Base-by-base conservation (phyloP, 1,140 invertebrate species). In the Lethrus apterus region DNA sequence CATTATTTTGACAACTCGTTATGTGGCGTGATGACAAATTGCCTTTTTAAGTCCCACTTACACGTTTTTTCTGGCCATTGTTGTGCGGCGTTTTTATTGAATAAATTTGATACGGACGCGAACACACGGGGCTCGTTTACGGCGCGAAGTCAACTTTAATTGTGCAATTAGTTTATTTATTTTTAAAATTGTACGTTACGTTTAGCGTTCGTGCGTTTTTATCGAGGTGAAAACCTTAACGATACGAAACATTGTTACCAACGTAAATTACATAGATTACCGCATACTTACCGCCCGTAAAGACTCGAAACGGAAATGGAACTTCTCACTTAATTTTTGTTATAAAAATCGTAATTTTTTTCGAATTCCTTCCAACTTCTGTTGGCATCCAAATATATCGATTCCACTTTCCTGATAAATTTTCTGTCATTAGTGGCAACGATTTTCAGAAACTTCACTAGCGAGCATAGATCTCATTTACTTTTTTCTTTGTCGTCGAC, bases 1-100 rank as follows among this genome's bases (percentile, higher is more conserved):
- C 20, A 21, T 21, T 38, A 38, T 38, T 38, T 38, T 38, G 35
- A 38, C 35, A 38, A 38, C 35, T 38, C 24, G 35, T 23, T 38
- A 21, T 38, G 18, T 38, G 20, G n/a, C 24, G 18, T 21, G 18
- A 38, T 38, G 35, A 38, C 35, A 38, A 38, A 38, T 38, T 38
- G 13, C 35, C 18, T 38, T 38, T 38, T 38, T 38, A 38, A 21
- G 18, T 38, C 35, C 18, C 35, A 38, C 35, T 38, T 38, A 38
- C 32, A 14, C 19, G 9, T 38, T 38, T 38, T 38, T 38, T 18
- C 35, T 7, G 7, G 24, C 13, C 35, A 38, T 38, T 38, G 35
- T 38, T 38, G 20, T 23, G 24, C 35, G 35, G 35, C n/a, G n/a
- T n/a, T 38, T 38, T 38, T 23, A 21, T 38, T 21, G 18, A n/a